These are phyloP conservation scores for Drosophila yakuba DNA, from an alignment of 1,140 invertebrate genomes.

Conservation along the genomic window DNA sequence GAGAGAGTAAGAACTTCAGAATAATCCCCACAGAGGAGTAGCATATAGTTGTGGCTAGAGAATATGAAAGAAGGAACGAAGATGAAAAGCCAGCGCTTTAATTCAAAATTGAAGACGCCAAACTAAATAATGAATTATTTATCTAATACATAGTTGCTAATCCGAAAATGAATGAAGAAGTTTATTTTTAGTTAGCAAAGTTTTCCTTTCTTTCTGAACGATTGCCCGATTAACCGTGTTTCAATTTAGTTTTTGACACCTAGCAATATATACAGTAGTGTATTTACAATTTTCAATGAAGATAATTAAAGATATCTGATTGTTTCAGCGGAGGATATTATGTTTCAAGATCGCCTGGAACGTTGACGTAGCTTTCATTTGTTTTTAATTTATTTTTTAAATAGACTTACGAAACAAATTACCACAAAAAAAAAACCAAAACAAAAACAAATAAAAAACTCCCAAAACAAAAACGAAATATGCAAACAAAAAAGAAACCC, in stretches of 20 bases:
- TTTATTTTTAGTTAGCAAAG: slow-evolving; percentile 74
- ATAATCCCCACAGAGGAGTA: slow-evolving; percentile 30
- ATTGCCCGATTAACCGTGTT: slow-evolving; percentile 6
- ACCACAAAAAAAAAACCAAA: slow-evolving; percentile 41
- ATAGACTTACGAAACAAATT: slow-evolving; percentile 46
- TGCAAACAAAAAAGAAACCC: slow-evolving; percentile 28
- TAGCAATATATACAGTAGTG: slow-evolving; percentile 37
- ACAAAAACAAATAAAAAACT: slow-evolving; percentile 32
- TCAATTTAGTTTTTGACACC: slow-evolving; percentile 25
- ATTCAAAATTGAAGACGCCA: slow-evolving; percentile 73
- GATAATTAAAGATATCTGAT: slow-evolving; percentile 28
- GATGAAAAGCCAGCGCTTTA: slow-evolving; percentile 52
- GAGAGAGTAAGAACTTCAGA: slow-evolving; percentile 39
- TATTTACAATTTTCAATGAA: slow-evolving; percentile 42
- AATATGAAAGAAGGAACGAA: slow-evolving; percentile 10
- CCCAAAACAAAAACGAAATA: slow-evolving; percentile 34
- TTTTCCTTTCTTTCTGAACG: slow-evolving; percentile 42
- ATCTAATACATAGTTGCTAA: slow-evolving; percentile 55
- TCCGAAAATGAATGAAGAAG: slow-evolving; percentile 28
- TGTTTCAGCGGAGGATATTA: slow-evolving; percentile 48
- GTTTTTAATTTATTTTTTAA: slow-evolving; percentile 72
- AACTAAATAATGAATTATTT: slow-evolving; percentile 47
- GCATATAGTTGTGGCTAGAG: neutral
- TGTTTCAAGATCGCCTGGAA: slow-evolving; percentile 39
- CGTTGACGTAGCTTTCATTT: slow-evolving; percentile 69